phyloP scores from a whole-genome alignment of 2,113 vertebrate species.

The Myotis davidii region DNA sequence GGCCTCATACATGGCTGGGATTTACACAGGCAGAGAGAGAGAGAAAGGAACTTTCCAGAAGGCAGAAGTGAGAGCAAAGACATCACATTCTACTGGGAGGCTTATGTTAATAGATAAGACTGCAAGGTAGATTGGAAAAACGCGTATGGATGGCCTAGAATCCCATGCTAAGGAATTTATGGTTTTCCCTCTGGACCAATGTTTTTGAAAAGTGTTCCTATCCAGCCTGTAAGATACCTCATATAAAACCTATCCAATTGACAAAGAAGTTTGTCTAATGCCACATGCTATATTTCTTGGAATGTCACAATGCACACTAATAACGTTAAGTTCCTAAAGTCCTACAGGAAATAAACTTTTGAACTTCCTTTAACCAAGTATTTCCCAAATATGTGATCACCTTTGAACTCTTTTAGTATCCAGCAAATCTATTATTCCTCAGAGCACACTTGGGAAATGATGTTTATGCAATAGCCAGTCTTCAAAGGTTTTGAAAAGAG shows the following conservation, averaged over 20 bases:
- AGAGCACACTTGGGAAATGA: background rate
- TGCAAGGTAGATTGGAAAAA: background rate
- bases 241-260: background rate
- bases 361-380: slow-evolving; percentile 13
- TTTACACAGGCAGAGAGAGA: background rate
- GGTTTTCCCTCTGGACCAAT: background rate
- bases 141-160: background rate
- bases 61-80: background rate
- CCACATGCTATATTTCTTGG: background rate
- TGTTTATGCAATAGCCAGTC: background rate
- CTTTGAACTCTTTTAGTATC: background rate
- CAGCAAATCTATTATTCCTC: background rate
- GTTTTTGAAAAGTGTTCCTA: background rate
- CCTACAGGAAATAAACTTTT: slow-evolving; percentile 23
- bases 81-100: background rate
- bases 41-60: background rate
- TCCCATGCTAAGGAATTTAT: background rate
- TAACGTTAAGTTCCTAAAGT: background rate
- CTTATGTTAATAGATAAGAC: background rate
- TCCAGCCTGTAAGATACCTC: background rate
- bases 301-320: background rate
- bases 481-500: slow-evolving; percentile 4
- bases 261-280: background rate
- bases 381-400: background rate
- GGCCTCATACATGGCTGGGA: background rate